Evolutionary conservation across 2,113 vertebrate species (phyloP), one percentile per base, ranked within the genome.

Genomic region (Eulemur macaco): DNA sequence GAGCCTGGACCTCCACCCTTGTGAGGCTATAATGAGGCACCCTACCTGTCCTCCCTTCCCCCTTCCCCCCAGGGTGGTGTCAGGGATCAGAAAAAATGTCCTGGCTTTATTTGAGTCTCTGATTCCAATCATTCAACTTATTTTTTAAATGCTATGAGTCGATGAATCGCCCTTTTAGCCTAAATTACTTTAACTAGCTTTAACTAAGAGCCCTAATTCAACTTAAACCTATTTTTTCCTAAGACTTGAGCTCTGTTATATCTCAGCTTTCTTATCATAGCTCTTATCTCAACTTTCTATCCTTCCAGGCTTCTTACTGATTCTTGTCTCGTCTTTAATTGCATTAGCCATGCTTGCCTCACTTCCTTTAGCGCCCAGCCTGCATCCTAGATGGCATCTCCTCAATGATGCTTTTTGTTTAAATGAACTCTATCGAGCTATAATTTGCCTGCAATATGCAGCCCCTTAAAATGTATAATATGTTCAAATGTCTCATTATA

Each of bases 151-250:
- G 5, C 52, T 85, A 7, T 63, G 74, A 86, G n/a, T 15, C 52
- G 15, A 80, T n/a, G 50, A 89, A 54, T 69, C 11, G 15, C 60
- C 52, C 6, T 77, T 39, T 85, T n/a, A 29, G 25, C 60, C 18
- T 82, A 74, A 93, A 68, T 50, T 73, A 63, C 34, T n/a, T 63
- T n/a, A 64, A 58, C 50, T 69, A 20, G 5, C n/a, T 69, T 94
- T 96, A 91, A 86, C 7, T n/a, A 91, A 95, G 66, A 76, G 18
- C 29, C n/a, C 23, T 77, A 87, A 94, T 83, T 76, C 71, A 84
- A 88, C 31, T 77, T 60, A 31, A 84, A 77, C 45, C 29, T 52
- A 14, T 31, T 47, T 37, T 69, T 27, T 15, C 15, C 27, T 29
- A 8, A 77, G 37, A 42, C 34, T 3, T 45, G 81, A 95, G 68